Base-by-base conservation (phyloP, 2,888 invertebrate species). In the Frankliniella fusca region DNA sequence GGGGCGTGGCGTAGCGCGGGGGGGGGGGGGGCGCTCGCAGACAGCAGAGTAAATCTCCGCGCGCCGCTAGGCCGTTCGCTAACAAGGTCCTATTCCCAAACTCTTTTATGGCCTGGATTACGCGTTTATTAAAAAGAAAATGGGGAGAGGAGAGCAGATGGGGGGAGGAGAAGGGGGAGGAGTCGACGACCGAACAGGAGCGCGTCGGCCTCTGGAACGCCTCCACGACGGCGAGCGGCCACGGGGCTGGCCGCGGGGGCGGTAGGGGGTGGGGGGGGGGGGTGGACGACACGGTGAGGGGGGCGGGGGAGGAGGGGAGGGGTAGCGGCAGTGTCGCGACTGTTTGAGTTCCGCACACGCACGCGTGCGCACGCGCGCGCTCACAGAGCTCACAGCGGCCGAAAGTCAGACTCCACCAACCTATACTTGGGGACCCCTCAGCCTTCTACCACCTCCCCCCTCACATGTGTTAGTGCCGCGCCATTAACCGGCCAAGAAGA, bases 91-190 rank as follows among this genome's bases (percentile, higher is more conserved):
- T 76, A 12, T 76, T 76, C 70, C 70, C 70, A 76, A 76, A 76
- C 70, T 76, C 70, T 76, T 76, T 76, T 76, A 76, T 27, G 70
- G 27, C 70, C 70, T 27, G 70, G 70, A 76, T 76, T 76, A 76
- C 70, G 70, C 70, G 70, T 76, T 76, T 76, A 76, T 76, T 76
- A 76, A 76, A 76, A 76, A 76, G 70, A 76, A 76, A 76, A 76
- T 76, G 70, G 70, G 27, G 54, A 20, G 18, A 54, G 54, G 54
- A 54, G 18, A 38, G 38, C 38, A 38, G 38, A 38, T 3, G 54
- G 54, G 18, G 54, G 54, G 15, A 2, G 54, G 12, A 9, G 38
- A 38, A 5, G 15, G 54, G 12, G 54, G 38, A 38, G 38, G 38
- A 38, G 38, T 38, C 38, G 38, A 38, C 38, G 38, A 3, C 5